A percentile compares a stretch with the other conserved stretches of the same genome.
Evolutionary conservation across 1,140 invertebrate species (phyloP).

Genomic region (Muscidifurax raptorellus): DNA sequence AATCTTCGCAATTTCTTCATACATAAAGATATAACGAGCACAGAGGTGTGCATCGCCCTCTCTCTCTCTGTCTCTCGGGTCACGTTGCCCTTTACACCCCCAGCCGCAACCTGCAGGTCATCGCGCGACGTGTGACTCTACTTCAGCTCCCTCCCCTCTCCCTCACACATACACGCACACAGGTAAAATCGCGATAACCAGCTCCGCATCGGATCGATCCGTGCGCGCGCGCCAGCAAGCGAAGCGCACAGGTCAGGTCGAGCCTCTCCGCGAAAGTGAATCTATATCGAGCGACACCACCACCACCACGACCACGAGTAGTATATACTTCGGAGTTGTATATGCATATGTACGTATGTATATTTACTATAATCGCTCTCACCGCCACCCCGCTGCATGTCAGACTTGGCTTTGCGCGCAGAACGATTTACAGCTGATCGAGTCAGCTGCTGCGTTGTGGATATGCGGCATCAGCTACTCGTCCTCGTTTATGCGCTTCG

Average conservation of each 20-base stretch:
- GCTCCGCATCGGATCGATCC: slow-evolving; percentile 30
- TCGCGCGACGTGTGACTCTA: slow-evolving; percentile 10
- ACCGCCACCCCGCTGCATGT: background rate
- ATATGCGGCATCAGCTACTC: no score
- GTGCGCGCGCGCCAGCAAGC: background rate
- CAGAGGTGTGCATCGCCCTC: background rate
- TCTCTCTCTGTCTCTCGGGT: background rate
- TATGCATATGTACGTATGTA: background rate
- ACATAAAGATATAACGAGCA: background rate
- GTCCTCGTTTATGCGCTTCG: background rate
- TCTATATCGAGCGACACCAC: slow-evolving; percentile 7
- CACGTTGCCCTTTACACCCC: background rate
- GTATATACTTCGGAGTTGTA: background rate
- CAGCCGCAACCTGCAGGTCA: background rate
- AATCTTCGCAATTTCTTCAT: background rate
- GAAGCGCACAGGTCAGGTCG: background rate
- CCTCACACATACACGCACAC: background rate
- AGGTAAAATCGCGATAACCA: background rate
- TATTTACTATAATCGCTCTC: background rate
- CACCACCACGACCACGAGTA: no score
- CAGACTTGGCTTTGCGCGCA: background rate
- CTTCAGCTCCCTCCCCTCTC: no score
- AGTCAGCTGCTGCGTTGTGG: background rate
- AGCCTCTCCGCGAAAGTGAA: slow-evolving; percentile 29
- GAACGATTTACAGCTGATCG: slow-evolving; percentile 28